phyloP scores from a whole-genome alignment of 2,797 vertebrate species.

The Megaceryle alcyon region DNA sequence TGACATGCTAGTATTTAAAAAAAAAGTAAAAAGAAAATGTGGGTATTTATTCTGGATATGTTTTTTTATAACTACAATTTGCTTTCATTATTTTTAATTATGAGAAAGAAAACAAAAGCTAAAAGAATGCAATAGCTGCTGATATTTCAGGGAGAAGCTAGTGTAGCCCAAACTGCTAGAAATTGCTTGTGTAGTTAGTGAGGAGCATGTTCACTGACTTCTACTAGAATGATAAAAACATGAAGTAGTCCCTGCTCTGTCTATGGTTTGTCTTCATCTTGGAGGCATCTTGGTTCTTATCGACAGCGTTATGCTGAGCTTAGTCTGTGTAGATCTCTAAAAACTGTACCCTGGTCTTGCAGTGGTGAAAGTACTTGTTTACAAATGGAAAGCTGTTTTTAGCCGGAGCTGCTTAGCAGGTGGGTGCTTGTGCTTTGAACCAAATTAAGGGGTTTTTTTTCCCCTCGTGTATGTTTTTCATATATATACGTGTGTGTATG shows the following conservation, averaged over 20 bases:
- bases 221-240: background rate
- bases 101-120: background rate
- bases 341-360: background rate
- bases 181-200: background rate
- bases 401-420: background rate
- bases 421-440: background rate
- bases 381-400: background rate
- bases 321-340: background rate
- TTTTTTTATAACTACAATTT: background rate
- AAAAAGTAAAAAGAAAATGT: too few relatives aligned
- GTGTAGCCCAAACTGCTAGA: background rate
- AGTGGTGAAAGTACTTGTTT: background rate
- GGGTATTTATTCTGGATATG: accelerated
- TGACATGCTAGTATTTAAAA: background rate
- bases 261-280: background rate
- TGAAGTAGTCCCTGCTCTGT: background rate
- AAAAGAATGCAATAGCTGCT: background rate
- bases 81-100: background rate
- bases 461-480: background rate
- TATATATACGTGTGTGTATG: accelerated
- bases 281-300: background rate
- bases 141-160: background rate
- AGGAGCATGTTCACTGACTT: background rate
- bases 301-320: background rate
- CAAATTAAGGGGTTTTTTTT: background rate